These are phyloP conservation scores for Tragelaphus imberbis DNA, from an alignment of 2,113 vertebrate species.

Conservation along the genomic window DNA sequence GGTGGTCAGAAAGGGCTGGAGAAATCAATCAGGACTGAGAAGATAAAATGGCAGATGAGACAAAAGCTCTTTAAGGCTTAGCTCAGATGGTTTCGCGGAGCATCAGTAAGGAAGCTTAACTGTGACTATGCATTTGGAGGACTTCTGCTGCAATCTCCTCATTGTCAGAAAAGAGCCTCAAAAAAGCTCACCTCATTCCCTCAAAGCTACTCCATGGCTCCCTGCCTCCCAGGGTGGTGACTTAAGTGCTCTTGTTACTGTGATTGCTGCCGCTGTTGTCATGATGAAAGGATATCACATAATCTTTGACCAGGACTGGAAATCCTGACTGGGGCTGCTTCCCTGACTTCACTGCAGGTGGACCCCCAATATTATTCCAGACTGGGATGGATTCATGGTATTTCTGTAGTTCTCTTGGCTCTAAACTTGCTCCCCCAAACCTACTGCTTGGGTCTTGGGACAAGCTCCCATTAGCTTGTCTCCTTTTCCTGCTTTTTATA, in stretches of 20 bases:
- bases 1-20: not conserved
- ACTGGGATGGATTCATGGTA: not conserved
- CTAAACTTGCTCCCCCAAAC: not conserved
- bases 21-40: not conserved
- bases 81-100: not conserved
- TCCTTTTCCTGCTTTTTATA: not conserved
- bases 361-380: not conserved
- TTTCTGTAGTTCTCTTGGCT: not conserved
- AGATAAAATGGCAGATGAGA: not conserved
- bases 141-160: not conserved
- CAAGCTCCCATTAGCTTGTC: not conserved
- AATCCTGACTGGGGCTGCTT: not conserved
- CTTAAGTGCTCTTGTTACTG: not conserved
- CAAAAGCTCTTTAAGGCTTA: conserved; percentile 14
- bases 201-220: not conserved
- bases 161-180: not conserved
- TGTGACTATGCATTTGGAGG: not conserved
- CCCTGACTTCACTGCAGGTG: not conserved
- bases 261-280: not conserved
- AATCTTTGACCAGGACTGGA: not conserved
- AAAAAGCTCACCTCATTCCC: not conserved
- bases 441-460: not conserved
- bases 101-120: not conserved
- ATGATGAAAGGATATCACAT: not conserved
- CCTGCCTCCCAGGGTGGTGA: not conserved